phyloP scores from a whole-genome alignment of 2,888 invertebrate genomes.

The Meiosimyza platycephala region DNA sequence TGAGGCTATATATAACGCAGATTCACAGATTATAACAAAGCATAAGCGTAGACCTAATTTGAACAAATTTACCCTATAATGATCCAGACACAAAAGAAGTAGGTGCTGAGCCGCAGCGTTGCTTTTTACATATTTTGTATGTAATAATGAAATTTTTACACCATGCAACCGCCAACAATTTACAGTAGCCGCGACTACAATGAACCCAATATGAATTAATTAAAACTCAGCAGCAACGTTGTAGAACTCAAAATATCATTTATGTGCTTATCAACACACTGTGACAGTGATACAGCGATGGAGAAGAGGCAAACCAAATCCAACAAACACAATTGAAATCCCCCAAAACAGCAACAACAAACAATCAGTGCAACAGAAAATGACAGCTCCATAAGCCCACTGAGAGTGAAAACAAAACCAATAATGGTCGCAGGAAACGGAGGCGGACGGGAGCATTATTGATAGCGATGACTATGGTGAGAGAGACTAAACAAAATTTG shows the following conservation, averaged over 20 bases:
- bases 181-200: neutral
- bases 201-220: neutral
- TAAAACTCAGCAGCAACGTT: neutral
- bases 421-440: no score
- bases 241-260: slow-evolving; percentile 6
- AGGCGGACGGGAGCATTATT: no score
- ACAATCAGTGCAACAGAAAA: neutral
- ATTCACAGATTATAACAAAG: no score
- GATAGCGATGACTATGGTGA: neutral
- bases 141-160: no score
- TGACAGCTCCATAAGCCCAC: neutral
- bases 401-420: neutral
- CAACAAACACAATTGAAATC: neutral
- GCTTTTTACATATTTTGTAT: no score
- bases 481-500: neutral
- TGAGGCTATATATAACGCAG: no score
- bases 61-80: no score
- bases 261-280: slow-evolving; percentile 5
- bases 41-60: no score
- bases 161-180: no score
- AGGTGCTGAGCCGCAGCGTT: no score
- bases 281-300: neutral
- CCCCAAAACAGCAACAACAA: neutral
- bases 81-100: no score
- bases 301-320: neutral